phyloP scores from a whole-genome alignment of 2,888 invertebrate species.

The Sphinx pinastri region DNA sequence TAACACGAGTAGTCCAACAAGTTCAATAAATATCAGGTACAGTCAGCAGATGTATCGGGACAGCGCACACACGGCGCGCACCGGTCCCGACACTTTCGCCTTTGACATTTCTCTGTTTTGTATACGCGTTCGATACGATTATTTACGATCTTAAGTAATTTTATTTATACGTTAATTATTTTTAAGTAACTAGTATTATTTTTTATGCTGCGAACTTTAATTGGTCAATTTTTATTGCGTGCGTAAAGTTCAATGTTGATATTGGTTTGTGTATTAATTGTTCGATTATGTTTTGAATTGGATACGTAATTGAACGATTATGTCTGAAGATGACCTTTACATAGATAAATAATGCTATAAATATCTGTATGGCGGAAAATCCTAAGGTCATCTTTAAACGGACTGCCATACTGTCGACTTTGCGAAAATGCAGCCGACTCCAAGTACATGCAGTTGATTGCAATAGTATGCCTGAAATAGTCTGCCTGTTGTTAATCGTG shows the following conservation, averaged over 20 bases:
- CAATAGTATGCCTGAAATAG: no score
- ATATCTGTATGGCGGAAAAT: no score
- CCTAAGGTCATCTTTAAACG: no score
- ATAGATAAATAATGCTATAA: no score
- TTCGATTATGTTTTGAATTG: not conserved
- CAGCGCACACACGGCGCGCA: conserved; percentile 44
- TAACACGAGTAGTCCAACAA: not conserved
- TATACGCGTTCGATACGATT: conserved; percentile 38
- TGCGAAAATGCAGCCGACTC: no score
- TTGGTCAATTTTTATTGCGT: not conserved
- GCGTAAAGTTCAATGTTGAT: not conserved
- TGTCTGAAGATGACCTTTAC: not conserved
- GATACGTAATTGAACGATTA: not conserved
- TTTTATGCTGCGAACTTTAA: conserved; percentile 5
- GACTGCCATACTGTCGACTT: no score
- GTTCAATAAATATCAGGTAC: conserved; percentile 9
- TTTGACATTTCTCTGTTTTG: conserved; percentile 68
- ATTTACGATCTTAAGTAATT: conserved; percentile 42
- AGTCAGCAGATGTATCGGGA: conserved; percentile 54
- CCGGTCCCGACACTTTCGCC: conserved; percentile 68
- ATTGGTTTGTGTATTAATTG: conserved; percentile 4
- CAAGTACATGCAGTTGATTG: no score
- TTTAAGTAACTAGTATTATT: conserved; percentile 1
- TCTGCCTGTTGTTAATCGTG: no score
- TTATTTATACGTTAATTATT: conserved; percentile 34